These are phyloP conservation scores for Xiphophorus birchmanni DNA, from an alignment of 2,797 vertebrate species.

Conservation along the genomic window DNA sequence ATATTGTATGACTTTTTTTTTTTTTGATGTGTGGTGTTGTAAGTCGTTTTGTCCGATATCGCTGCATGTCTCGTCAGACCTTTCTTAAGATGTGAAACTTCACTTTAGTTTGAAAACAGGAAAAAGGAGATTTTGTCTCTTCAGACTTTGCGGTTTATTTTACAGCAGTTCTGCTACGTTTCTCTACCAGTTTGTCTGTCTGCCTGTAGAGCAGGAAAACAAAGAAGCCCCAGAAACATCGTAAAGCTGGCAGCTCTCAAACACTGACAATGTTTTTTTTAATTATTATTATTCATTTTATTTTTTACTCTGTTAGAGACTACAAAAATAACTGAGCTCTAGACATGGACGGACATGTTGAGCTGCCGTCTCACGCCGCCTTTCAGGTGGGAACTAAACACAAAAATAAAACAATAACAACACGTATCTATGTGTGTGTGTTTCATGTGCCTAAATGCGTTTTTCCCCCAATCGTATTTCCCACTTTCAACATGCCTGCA, in stretches of 20 bases:
- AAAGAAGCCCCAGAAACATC: not conserved
- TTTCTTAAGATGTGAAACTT: not conserved
- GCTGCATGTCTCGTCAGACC: not conserved
- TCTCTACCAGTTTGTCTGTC: not conserved
- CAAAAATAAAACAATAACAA: conserved; percentile 1
- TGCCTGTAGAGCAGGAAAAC: not conserved
- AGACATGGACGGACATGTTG: conserved; percentile 4
- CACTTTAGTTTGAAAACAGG: not conserved
- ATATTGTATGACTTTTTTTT: not conserved
- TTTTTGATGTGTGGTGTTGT: not conserved
- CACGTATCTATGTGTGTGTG: conserved; percentile 5
- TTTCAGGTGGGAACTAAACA: conserved; percentile 1
- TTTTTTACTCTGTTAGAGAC: not conserved
- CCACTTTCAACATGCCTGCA: conserved; percentile 21
- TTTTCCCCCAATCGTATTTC: conserved; percentile 27
- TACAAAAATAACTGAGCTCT: conserved; percentile 2
- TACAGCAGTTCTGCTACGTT: not conserved
- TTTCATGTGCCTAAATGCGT: conserved; percentile 50
- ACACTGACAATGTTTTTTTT: not conserved
- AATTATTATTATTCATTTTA: not conserved
- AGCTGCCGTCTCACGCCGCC: not conserved
- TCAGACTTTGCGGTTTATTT: not conserved
- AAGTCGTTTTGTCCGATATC: not conserved
- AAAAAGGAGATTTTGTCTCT: not conserved
- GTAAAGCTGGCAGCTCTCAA: not conserved